Percentiles rank a stretch among this genome's conserved stretches.
These are phyloP conservation scores for Pseudomyrmex dendroicus DNA, from an alignment of 1,140 invertebrate genomes.

Conservation along the genomic window DNA sequence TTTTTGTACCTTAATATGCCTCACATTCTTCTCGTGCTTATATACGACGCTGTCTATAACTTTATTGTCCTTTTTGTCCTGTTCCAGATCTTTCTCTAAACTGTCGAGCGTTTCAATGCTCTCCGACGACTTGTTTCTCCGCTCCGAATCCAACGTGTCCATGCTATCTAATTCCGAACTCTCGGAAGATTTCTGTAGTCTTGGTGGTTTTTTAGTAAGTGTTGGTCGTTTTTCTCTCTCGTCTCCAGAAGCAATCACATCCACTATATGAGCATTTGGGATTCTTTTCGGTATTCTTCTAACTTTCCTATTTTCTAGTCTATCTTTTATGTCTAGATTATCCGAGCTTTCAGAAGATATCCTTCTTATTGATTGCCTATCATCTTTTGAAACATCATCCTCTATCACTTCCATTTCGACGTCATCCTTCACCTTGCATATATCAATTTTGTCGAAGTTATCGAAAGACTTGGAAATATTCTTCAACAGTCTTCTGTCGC, in stretches of 20 bases:
- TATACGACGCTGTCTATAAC: constrained; percentile 73
- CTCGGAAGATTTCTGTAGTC: constrained; percentile 83
- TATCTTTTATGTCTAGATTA: constrained; percentile 79
- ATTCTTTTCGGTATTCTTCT: constrained; percentile 76
- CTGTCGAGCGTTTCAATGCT: constrained; percentile 84
- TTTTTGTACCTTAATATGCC: constrained; percentile 30
- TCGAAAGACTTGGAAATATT: constrained; percentile 77
- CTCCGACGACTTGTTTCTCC: constrained; percentile 81
- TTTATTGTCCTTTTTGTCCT: constrained; percentile 78
- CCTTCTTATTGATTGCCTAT: constrained; percentile 66
- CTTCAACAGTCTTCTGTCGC: constrained; percentile 68
- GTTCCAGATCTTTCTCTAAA: constrained; percentile 82
- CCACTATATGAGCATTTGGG: constrained; percentile 75
- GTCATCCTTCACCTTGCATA: constrained; percentile 54
- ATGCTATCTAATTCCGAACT: constrained; percentile 83
- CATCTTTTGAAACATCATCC: constrained; percentile 38
- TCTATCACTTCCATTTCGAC: constrained; percentile 5
- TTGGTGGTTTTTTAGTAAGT: constrained; percentile 70
- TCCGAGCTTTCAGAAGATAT: constrained; percentile 82
- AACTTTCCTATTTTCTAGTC: constrained; percentile 72
- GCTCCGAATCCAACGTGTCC: constrained; percentile 82
- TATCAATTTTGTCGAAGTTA: constrained; percentile 78
- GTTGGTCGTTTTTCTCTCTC: constrained; percentile 67
- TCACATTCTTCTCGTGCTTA: constrained; percentile 79
- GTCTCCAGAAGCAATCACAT: constrained; percentile 65